Conservation (phyloP, 2,113 vertebrate species). For the Istiophorus platypterus region DNA sequence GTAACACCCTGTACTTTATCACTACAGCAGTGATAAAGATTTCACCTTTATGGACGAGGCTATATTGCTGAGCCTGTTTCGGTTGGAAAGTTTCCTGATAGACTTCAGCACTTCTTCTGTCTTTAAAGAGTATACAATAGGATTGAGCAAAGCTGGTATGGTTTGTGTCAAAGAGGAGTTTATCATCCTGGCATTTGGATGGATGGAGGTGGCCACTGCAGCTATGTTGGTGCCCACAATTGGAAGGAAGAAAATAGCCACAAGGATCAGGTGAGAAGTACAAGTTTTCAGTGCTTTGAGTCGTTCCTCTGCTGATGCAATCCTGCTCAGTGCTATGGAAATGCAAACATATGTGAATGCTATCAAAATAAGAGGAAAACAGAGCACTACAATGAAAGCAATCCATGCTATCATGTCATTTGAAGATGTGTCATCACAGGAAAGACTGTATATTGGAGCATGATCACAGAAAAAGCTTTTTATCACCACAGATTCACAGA, state of each 20-base stretch:
- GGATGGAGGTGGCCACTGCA: not conserved
- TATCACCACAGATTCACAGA: slow-evolving; percentile 73
- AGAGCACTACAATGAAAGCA: not conserved
- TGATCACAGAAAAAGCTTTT: slow-evolving; percentile 79
- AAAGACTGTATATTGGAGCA: slow-evolving; percentile 55
- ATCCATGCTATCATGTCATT: slow-evolving; percentile 1
- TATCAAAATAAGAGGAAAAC: slow-evolving; percentile 49
- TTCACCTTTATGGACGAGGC: not conserved
- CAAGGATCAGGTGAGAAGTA: slow-evolving; percentile 74
- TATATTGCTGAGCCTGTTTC: not conserved
- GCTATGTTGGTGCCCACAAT: not conserved
- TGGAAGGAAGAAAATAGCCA: slow-evolving; percentile 69
- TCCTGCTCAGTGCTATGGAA: slow-evolving; percentile 51
- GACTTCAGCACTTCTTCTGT: slow-evolving; percentile 72
- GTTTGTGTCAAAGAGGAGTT: slow-evolving; percentile 65
- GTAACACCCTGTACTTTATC: not conserved
- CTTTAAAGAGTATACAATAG: slow-evolving; percentile 75
- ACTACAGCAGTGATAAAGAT: not conserved
- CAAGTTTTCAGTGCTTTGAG: slow-evolving; percentile 76
- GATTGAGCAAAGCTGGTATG: slow-evolving; percentile 72
- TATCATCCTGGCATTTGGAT: slow-evolving; percentile 70
- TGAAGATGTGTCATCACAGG: slow-evolving; percentile 59
- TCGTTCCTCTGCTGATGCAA: slow-evolving; percentile 49
- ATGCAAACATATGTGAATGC: slow-evolving; percentile 44
- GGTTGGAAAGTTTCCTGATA: slow-evolving; percentile 51